Base-by-base conservation (phyloP, 2,888 invertebrate species). In the Tenthredo amoena region DNA sequence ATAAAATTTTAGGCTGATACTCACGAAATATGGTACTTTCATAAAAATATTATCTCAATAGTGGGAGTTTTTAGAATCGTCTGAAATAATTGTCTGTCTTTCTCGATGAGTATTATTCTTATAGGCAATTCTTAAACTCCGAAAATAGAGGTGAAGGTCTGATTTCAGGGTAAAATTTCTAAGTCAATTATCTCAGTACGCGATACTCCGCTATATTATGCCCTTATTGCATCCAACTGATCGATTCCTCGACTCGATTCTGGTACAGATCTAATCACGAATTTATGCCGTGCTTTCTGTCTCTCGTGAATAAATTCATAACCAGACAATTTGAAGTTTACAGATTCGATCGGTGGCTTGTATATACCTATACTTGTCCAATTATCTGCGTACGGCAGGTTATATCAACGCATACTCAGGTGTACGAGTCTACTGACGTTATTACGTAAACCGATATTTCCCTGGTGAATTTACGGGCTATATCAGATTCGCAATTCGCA, bases 391-490 rank as follows among this genome's bases (percentile, higher is more conserved):
- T 55, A 55, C 7, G n/a, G 3, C 62, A 62, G 62, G 21, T 26
- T 62, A 26, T 26, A 62, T 62, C 26, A 10, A 26, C 26, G 26
- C 26, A 26, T 62, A 62, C 26, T 26, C 55, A 62, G 21, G 26
- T 62, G 12, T 62, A 62, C 26, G 26, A 62, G 26, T 26, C 10
- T 26, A 26, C 0, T 62, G 62, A 62, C 12, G 21, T 62, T 62
- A 62, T 62, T 62, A 62, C 62, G 62, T 26, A 10, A 10, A 26
- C 12, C 21, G 62, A 71, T 71, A 71, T 71, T 71, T 71, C 71
- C 71, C 71, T 9, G 9, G 71, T 71, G 71, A 37, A 37, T 71
- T 31, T 71, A 15, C 1, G 18, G 71, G 18, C 10, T 40, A 34
- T 37, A 71, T 34, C n/a, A 37, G 37, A 9, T 40, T 18, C 15